Conservation (phyloP, 2,888 invertebrate species). For the Ligdia adustata region DNA sequence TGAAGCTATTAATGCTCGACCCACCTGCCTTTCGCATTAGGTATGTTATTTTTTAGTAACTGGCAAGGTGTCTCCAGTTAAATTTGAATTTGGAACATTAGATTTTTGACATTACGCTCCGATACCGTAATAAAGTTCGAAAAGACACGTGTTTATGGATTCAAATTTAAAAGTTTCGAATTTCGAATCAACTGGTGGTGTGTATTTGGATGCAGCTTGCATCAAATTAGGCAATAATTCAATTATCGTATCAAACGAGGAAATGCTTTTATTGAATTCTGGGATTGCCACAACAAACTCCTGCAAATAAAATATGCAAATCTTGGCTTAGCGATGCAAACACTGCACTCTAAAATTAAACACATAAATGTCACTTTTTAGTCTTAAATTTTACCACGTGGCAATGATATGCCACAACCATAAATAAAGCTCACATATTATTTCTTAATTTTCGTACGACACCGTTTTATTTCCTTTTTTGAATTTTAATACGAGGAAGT, state of each 20-base stretch:
- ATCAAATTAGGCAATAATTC: slow-evolving; percentile 6
- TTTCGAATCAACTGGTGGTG: background rate
- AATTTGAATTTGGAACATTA: slow-evolving; percentile 58
- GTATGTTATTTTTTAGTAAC: slow-evolving; percentile 49
- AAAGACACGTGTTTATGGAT: slow-evolving; percentile 8
- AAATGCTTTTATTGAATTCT: background rate
- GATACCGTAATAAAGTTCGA: slow-evolving; percentile 5
- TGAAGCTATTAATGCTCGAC: slow-evolving; percentile 44
- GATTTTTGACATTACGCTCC: slow-evolving; percentile 37
- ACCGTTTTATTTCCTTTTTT: slow-evolving; percentile 1
- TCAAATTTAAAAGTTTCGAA: slow-evolving; percentile 1
- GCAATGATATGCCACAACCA: background rate
- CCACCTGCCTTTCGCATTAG: slow-evolving; percentile 68
- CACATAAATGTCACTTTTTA: background rate
- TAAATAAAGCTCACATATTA: background rate
- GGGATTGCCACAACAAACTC: background rate
- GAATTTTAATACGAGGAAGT: slow-evolving; percentile 31
- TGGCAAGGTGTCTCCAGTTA: slow-evolving; percentile 61
- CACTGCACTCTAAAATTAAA: background rate
- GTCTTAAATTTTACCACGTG: background rate
- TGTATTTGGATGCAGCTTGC: slow-evolving; percentile 7
- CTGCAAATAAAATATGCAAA: background rate
- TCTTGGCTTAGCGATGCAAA: background rate
- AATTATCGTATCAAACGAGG: background rate
- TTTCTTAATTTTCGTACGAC: slow-evolving; percentile 3